phyloP scores from a whole-genome alignment of 1,140 invertebrate species.

The Drosophila lacertosa region DNA sequence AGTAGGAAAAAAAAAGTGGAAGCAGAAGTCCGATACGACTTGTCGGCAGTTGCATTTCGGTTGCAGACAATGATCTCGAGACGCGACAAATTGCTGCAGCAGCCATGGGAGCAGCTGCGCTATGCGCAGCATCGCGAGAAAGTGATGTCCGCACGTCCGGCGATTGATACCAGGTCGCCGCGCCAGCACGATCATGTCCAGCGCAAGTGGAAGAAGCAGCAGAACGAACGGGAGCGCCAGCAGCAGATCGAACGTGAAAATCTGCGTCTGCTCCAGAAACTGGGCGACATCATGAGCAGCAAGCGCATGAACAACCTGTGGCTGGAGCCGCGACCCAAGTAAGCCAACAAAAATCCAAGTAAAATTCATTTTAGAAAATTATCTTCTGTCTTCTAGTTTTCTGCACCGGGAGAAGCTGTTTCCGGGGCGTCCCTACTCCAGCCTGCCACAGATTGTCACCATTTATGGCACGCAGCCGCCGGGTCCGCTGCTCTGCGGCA shows the following conservation, averaged over 20 bases:
- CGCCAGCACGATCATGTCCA: constrained; percentile 84
- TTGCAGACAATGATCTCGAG: constrained; percentile 83
- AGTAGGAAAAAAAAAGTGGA: not conserved
- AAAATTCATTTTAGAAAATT: not conserved
- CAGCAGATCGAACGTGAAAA: constrained; percentile 86
- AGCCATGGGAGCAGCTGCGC: constrained; percentile 84
- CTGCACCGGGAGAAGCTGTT: constrained; percentile 83
- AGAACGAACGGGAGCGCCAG: constrained; percentile 85
- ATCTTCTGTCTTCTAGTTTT: constrained; percentile 77
- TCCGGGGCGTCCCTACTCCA: constrained; percentile 69
- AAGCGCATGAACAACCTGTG: constrained; percentile 86
- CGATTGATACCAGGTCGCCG: constrained; percentile 85
- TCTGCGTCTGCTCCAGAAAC: constrained; percentile 85
- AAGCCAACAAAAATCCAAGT: constrained; percentile 14
- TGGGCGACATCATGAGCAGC: constrained; percentile 85
- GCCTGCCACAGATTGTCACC: constrained; percentile 67
- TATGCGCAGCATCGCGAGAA: constrained; percentile 84
- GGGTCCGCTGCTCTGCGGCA: constrained; percentile 57
- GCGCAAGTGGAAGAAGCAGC: constrained; percentile 86
- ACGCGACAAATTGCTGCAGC: constrained; percentile 84
- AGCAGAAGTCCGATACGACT: not conserved
- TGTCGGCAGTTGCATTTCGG: constrained; percentile 22
- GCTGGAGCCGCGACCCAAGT: constrained; percentile 85
- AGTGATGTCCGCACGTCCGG: constrained; percentile 85
- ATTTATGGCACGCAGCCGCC: constrained; percentile 65